Evolutionary conservation across 2,113 vertebrate species (phyloP), one percentile per base, ranked within the genome.

Genomic region (Gobius niger): DNA sequence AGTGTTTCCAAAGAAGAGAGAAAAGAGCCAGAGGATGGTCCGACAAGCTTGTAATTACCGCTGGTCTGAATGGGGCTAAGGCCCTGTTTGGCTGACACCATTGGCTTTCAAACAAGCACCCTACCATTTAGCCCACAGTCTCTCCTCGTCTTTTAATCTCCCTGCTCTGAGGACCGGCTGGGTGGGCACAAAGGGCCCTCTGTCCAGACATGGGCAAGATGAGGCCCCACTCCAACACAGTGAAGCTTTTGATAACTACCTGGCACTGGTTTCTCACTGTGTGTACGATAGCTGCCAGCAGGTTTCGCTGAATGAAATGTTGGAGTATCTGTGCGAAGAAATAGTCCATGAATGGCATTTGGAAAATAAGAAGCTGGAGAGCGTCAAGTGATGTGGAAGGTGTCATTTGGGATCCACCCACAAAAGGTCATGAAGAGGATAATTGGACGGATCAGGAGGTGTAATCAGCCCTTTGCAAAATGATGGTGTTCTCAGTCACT

Each of bases 11-110:
- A 83, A 85, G 72, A 44, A 0, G 24, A 61, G 69, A 87, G 82
- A 90, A 90, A 87, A 64, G 74, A 88, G 62, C 47, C 53, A 34
- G 83, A 77, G 74, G 78, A 84, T 81, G 81, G 88, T 76, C 56
- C 85, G 76, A 89, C 89, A 89, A 89, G 86, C 86, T 88, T 87
- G 86, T 90, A 91, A 91, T 91, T 89, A 88, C 88, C 61, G 79
- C 59, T 64, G 67, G 74, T 83, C 67, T 88, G 81, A 90, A 88
- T 86, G 67, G 74, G 79, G 63, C 80, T 80, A 76, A 83, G 84
- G 81, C 75, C 72, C 67, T 87, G 82, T 82, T 85, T 87, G 85
- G 84, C 82, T 76, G 84, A 87, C 87, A 87, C 81, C 69, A 68
- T 3, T 81, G 73, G 82, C 81, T 87, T 81, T 84, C 78, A 75